Conservation (phyloP, 2,113 vertebrate genomes). For the Etia nguti region DNA sequence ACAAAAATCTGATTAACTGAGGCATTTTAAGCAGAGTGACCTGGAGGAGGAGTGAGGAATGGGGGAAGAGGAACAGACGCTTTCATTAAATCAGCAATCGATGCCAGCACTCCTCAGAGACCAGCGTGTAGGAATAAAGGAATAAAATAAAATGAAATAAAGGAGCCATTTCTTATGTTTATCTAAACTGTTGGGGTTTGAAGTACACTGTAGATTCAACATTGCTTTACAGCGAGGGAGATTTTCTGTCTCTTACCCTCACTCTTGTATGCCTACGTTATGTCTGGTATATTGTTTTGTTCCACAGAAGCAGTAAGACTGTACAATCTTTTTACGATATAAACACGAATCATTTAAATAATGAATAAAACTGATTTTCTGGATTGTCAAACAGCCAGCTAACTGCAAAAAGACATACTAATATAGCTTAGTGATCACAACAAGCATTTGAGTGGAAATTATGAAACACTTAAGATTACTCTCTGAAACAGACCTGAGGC, state of each 20-base stretch:
- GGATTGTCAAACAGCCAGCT: neutral
- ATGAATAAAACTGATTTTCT: conserved; percentile 25
- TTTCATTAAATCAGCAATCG: conserved; percentile 77
- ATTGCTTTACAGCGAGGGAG: neutral
- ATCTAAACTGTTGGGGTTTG: conserved; percentile 42
- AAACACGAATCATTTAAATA: conserved; percentile 3
- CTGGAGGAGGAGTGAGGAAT: conserved; percentile 63
- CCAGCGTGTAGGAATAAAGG: conserved; percentile 44
- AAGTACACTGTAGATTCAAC: conserved; percentile 16
- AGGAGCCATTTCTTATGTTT: conserved; percentile 53
- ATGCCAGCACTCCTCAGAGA: conserved; percentile 65
- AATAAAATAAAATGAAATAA: conserved; percentile 65
- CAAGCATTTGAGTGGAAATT: conserved; percentile 49
- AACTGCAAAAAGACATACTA: conserved; percentile 36
- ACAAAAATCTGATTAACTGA: conserved; percentile 75
- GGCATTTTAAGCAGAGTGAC: conserved; percentile 73
- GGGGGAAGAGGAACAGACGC: conserved; percentile 59
- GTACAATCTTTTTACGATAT: conserved; percentile 3
- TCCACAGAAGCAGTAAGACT: neutral
- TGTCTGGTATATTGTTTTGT: neutral
- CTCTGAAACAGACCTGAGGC: conserved; percentile 55
- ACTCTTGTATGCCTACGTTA: neutral
- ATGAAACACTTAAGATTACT: conserved; percentile 58
- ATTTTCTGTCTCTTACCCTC: neutral
- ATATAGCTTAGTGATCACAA: conserved; percentile 55